Base-by-base conservation (phyloP, 2,888 invertebrate genomes). In the Eueremaeus valkanovi region DNA sequence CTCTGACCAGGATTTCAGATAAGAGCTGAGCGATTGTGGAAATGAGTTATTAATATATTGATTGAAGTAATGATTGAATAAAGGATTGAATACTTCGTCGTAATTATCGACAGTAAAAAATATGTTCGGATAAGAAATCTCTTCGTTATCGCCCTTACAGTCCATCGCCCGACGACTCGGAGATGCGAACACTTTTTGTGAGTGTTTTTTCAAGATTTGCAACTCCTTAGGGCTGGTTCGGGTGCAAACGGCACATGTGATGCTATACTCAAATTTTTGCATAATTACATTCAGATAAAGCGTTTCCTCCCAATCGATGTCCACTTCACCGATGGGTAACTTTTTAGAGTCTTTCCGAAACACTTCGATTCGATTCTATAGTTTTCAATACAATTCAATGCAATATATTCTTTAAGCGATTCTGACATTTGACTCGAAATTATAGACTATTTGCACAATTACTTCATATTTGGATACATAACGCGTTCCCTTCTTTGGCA, bases 91-190 rank as follows among this genome's bases (percentile, higher is more conserved):
- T 81, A 92, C 96, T 89, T 97, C 96, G 84, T 98, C 97, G 85
- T 97, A 98, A 86, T 97, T 96, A 85, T 99, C 98, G 77, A 98
- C 95, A 90, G 95, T 95, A 86, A 99, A 99, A 86, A 96, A 99
- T 81, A 99, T 94, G 86, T 96, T 94, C 1, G 99, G 99, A 86
- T 97, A 99, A 58, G 97, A 95, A 85, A 99, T 97, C 86, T 97
- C 96, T 85, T 99, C 99, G 74, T 92, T 90, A 82, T 97, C 97
- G 58, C 98, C 98, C 85, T 99, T 99, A 16, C 93, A 92, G 84
- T 96, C 95, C 95, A 99, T 98, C 85, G 95, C 90, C 82, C 98
- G 87, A 73, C 94, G 89, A 84, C 95, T 95, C 11, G 99, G 99
- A 66, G 96, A 96, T 29, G 99, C 96, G 85, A 96, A 99, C 55